A percentile compares a stretch with the other conserved stretches of the same genome.
Evolutionary conservation across 2,888 invertebrate species (phyloP).

Genomic region (Apamea monoglypha): DNA sequence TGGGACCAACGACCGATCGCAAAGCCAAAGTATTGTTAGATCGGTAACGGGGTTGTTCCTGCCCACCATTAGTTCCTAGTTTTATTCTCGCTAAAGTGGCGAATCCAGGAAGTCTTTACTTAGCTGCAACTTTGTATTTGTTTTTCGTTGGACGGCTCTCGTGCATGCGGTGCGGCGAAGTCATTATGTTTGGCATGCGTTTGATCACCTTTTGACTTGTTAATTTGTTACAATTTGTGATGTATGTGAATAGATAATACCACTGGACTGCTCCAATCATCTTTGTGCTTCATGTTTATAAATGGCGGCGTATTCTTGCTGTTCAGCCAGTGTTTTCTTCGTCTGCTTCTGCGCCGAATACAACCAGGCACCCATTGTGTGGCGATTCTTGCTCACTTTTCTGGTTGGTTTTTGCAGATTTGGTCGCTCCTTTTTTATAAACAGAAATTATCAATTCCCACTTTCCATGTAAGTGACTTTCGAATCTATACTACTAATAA

Average conservation of each 20-base stretch:
- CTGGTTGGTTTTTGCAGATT: neutral
- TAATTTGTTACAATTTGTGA: conserved; percentile 12
- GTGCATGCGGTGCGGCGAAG: conserved; percentile 18
- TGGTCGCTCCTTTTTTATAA: too few species aligned
- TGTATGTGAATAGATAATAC: neutral
- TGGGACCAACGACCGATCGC: conserved; percentile 89
- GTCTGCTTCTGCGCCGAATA: neutral
- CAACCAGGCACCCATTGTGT: neutral
- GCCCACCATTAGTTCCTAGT: conserved; percentile 80
- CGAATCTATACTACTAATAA: neutral
- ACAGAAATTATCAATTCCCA: neutral
- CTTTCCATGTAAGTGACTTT: neutral
- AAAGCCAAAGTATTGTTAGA: conserved; percentile 88
- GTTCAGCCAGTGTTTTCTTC: neutral
- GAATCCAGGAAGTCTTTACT: conserved; percentile 75
- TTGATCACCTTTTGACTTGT: conserved; percentile 41
- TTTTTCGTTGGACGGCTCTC: conserved; percentile 33
- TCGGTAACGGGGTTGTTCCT: conserved; percentile 84
- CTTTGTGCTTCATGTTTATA: neutral
- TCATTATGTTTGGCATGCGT: conserved; percentile 36
- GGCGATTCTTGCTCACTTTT: neutral
- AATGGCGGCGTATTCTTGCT: neutral
- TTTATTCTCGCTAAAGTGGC: conserved; percentile 79
- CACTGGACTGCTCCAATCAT: neutral
- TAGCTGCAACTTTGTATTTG: conserved; percentile 40